Conservation (phyloP, 64 coral and sea anemone genomes). For the Pocillopora damicornis region DNA sequence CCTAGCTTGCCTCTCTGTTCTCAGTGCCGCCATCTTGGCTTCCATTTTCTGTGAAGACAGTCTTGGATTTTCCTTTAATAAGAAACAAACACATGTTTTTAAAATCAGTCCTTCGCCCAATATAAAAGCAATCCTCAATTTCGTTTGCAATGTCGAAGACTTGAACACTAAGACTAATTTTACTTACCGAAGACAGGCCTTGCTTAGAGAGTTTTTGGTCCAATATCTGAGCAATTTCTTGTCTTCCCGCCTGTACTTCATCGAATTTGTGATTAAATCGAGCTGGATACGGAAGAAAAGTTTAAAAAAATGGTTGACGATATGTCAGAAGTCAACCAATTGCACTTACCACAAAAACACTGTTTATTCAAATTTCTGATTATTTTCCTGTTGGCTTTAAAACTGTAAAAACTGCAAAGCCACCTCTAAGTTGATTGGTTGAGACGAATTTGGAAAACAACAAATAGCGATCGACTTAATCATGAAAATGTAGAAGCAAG, state of each 20-base stretch:
- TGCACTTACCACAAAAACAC: neutral
- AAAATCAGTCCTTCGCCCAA: neutral
- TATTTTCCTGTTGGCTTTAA: too few species aligned
- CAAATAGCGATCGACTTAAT: too few species aligned
- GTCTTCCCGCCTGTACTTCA: slow-evolving; percentile 30
- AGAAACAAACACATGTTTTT: neutral
- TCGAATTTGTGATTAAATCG: slow-evolving; percentile 42
- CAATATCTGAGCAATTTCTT: slow-evolving; percentile 41
- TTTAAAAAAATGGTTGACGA: neutral
- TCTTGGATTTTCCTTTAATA: slow-evolving; percentile 13
- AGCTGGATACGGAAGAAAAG: slow-evolving; percentile 10
- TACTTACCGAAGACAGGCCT: slow-evolving; percentile 36
- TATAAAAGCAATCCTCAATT: neutral
- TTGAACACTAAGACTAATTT: too few species aligned
- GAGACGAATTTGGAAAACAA: too few species aligned
- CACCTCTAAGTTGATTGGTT: too few species aligned
- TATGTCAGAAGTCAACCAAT: neutral
- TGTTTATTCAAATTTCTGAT: neutral
- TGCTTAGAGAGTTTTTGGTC: slow-evolving; percentile 45
- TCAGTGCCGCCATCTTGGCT: slow-evolving; percentile 29
- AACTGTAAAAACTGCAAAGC: too few species aligned
- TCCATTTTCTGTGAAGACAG: slow-evolving; percentile 58
- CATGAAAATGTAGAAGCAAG: too few species aligned
- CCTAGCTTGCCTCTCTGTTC: slow-evolving; percentile 38
- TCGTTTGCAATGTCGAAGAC: too few species aligned